These are phyloP conservation scores for Neelides sp. DNA, from an alignment of 1,140 invertebrate species.

Conservation along the genomic window DNA sequence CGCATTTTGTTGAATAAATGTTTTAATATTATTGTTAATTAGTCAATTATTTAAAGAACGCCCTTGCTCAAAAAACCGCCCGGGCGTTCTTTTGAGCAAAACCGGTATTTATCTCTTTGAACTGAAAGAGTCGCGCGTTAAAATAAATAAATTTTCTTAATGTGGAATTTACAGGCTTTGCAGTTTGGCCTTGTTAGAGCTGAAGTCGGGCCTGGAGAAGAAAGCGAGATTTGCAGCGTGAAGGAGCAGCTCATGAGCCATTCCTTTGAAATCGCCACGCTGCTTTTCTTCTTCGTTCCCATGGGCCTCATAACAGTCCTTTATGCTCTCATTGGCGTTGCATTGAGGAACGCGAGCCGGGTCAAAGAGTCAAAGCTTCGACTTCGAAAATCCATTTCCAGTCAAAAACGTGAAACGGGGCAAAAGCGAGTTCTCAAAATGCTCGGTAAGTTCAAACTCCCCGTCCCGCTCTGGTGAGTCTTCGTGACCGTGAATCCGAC, in stretches of 20 bases:
- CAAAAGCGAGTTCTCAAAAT: slow-evolving; percentile 31
- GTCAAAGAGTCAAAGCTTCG: slow-evolving; percentile 29
- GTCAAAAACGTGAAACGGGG: slow-evolving; percentile 28
- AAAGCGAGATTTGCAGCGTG: slow-evolving; percentile 17
- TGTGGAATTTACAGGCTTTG: slow-evolving; percentile 52
- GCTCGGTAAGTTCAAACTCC: slow-evolving; percentile 23
- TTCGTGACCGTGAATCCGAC: no score
- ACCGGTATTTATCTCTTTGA: no score
- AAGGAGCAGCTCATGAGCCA: slow-evolving; percentile 34
- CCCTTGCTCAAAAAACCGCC: no score
- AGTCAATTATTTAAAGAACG: no score
- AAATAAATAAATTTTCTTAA: no score
- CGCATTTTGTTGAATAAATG: no score
- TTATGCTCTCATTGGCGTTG: slow-evolving; percentile 68
- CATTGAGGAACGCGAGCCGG: slow-evolving; percentile 43
- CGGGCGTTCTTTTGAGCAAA: no score
- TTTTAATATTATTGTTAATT: no score
- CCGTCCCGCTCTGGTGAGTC: no score
- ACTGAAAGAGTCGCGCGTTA: no score
- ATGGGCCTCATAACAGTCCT: slow-evolving; percentile 73
- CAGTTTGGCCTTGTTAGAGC: slow-evolving; percentile 35
- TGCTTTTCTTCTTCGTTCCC: slow-evolving; percentile 70
- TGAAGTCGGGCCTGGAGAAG: slow-evolving; percentile 1
- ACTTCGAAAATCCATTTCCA: slow-evolving; percentile 28
- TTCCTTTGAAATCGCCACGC: slow-evolving; percentile 63